Evolutionary conservation across 1,140 invertebrate species (phyloP), one percentile per base, ranked within the genome.

Genomic region (Plutomurus gul): DNA sequence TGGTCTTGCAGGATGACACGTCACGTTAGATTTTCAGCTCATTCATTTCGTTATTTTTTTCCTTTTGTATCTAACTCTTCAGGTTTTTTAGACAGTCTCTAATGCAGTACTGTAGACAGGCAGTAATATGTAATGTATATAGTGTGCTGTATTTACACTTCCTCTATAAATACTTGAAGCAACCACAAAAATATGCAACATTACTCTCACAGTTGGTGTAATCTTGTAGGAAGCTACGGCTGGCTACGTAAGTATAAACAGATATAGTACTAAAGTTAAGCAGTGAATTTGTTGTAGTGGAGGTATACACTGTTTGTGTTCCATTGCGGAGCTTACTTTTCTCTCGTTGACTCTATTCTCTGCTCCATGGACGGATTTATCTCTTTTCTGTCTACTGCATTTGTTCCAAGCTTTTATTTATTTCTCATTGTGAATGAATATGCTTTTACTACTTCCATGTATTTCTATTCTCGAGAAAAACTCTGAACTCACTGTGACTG

Each of bases 321-420:
- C 27, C 56, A 65, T 65, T 65, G 56, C 13, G 36, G 36, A 33
- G 56, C 27, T 22, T 37, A 56, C 74, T 56, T 51, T n/a, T 3
- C 40, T 40, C 18, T 39, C 16, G 51, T 75, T 56, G 33, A 56
- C 49, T 76, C 33, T 76, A 46, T 40, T 30, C 49, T 76, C 39
- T 76, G 43, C 65, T 71, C 47, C 43, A 56, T 30, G 40, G 77
- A 78, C 60, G 33, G 77, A 78, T 78, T 78, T 78, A 78, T 78
- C 25, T 60, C 39, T 74, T 74, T 74, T 74, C 77, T 78, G 77
- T 78, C 77, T 49, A 30, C 49, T 60, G 36, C 77, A 78, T 78
- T 78, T 78, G 77, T 73, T 78, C 77, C 76, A 46, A 49, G 70
- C 27, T 56, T 78, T 78, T 78, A 78, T 78, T 78, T 78, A 78